Conservation (phyloP, 2,113 vertebrate species). For the Callaeas wilsoni region DNA sequence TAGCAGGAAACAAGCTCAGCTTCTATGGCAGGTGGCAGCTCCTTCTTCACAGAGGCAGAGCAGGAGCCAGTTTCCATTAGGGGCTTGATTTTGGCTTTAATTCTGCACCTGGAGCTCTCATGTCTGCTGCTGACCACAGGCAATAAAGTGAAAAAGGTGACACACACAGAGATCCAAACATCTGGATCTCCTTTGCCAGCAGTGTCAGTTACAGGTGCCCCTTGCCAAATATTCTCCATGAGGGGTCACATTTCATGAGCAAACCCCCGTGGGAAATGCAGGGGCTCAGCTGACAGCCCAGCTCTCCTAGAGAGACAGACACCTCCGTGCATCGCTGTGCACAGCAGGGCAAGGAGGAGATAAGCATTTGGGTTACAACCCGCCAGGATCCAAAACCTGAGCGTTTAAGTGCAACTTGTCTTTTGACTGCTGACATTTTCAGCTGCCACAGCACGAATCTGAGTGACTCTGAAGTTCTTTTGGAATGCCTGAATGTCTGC, state of each 20-base stretch:
- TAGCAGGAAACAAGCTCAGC: not conserved
- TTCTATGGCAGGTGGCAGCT: not conserved
- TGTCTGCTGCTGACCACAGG: not conserved
- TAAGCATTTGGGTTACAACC: not conserved
- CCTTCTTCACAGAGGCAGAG: not conserved
- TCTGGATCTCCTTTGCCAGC: not conserved
- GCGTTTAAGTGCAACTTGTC: not conserved
- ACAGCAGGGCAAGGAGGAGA: not conserved
- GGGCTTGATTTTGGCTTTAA: not conserved
- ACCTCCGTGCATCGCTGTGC: not conserved
- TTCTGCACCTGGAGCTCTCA: not conserved
- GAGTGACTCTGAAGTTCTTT: not conserved
- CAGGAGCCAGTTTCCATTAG: not conserved
- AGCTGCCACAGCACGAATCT: not conserved
- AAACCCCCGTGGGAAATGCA: not conserved
- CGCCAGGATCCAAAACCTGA: not conserved
- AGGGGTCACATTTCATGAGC: not conserved
- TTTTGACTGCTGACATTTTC: conserved; percentile 19
- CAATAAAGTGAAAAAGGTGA: not conserved
- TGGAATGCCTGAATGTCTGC: not conserved
- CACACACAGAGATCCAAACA: not conserved
- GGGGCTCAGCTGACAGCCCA: conserved; percentile 15
- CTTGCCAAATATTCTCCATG: not conserved
- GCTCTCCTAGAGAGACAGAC: not conserved
- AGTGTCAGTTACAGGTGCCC: not conserved